Evolutionary conservation across 2,888 invertebrate species (phyloP).

Genomic region (Caenorhabditis imperialis): DNA sequence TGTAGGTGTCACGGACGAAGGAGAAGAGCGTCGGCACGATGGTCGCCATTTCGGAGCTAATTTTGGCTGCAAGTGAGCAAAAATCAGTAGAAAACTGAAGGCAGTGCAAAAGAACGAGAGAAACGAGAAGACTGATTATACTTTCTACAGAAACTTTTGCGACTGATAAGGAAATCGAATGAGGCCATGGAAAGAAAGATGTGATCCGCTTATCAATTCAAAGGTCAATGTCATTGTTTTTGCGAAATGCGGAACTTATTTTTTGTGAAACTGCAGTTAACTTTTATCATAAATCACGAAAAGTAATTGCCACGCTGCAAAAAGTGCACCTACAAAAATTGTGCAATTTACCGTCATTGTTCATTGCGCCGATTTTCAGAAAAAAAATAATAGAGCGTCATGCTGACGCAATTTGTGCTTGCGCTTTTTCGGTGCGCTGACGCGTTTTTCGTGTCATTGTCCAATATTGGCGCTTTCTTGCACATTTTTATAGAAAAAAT

Average conservation of each 20-base stretch:
- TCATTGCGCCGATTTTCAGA: too few relatives aligned
- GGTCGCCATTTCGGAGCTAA: constrained; percentile 47
- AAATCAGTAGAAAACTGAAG: neutral
- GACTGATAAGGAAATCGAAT: too few relatives aligned
- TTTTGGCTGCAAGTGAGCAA: constrained; percentile 4
- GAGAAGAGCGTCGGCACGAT: constrained; percentile 57
- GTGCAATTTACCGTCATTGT: too few relatives aligned
- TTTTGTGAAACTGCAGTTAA: neutral
- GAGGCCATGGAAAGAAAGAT: neutral
- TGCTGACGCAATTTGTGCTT: too few relatives aligned
- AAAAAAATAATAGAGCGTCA: too few relatives aligned
- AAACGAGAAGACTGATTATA: neutral
- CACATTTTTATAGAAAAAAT: neutral
- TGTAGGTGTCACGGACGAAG: constrained; percentile 51
- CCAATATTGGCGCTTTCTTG: neutral
- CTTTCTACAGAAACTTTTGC: constrained; percentile 1
- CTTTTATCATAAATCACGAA: neutral
- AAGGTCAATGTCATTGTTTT: constrained; percentile 19
- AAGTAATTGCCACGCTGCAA: neutral
- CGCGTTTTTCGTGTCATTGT: neutral
- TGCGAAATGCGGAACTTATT: neutral
- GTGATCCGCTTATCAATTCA: constrained; percentile 28
- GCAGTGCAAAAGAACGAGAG: neutral
- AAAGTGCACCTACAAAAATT: neutral
- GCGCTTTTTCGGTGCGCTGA: neutral